phyloP scores from a whole-genome alignment of 2,888 invertebrate species.

The Dynastes grantii region DNA sequence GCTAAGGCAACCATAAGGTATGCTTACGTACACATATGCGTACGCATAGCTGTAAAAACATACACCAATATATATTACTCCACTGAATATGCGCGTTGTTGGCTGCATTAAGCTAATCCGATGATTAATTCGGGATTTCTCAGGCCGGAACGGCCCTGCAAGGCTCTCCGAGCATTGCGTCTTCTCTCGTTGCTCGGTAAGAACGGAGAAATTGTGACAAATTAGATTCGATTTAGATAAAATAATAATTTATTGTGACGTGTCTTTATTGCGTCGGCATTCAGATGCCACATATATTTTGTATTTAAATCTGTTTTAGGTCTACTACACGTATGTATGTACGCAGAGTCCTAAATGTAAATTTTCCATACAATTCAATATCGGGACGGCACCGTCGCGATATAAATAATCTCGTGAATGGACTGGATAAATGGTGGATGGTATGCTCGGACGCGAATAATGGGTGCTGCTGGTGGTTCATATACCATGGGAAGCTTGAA shows the following conservation, averaged over 20 bases:
- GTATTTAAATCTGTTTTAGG: conserved; percentile 38
- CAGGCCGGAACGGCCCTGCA: neutral
- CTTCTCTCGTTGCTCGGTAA: neutral
- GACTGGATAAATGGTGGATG: neutral
- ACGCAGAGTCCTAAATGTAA: conserved; percentile 15
- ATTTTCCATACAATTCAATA: conserved; percentile 37
- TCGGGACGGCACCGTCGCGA: conserved; percentile 1
- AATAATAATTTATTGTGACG: conserved; percentile 48
- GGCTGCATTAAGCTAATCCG: conserved; percentile 44
- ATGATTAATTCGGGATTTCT: conserved; percentile 49
- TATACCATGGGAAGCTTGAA: too few species aligned
- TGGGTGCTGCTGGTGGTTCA: neutral
- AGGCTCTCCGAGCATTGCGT: neutral
- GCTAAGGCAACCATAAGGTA: too few species aligned
- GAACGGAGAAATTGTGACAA: conserved; percentile 47
- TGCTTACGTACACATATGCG: too few species aligned
- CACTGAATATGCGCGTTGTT: neutral
- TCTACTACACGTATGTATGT: conserved; percentile 15
- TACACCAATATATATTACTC: neutral
- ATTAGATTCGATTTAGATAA: conserved; percentile 51
- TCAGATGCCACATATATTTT: conserved; percentile 45
- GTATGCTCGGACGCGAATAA: neutral
- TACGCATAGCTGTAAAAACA: too few species aligned
- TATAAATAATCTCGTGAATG: conserved; percentile 24
- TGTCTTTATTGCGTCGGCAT: conserved; percentile 28